These are phyloP conservation scores for Schizopygopsis pylzovi DNA, from an alignment of 2,797 vertebrate species.

Conservation along the genomic window DNA sequence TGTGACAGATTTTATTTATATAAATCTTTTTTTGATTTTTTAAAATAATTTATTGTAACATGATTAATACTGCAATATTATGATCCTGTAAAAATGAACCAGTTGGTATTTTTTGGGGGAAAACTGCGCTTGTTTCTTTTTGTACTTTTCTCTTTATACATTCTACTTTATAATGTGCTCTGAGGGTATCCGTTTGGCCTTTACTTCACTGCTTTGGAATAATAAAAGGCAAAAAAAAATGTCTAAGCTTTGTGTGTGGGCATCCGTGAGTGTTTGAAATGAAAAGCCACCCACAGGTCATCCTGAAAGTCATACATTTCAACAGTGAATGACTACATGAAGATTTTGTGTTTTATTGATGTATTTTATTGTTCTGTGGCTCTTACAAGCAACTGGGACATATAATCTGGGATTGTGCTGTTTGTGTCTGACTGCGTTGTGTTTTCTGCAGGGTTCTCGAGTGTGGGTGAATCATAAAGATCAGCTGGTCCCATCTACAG, in stretches of 20 bases:
- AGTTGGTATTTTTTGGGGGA: neutral
- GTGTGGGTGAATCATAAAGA: slow-evolving; percentile 89
- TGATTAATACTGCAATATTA: neutral
- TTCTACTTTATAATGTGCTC: neutral
- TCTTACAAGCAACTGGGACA: neutral
- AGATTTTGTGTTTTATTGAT: neutral
- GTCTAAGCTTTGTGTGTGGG: neutral
- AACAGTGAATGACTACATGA: neutral
- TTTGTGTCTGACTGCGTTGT: slow-evolving; percentile 22
- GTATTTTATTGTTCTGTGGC: neutral
- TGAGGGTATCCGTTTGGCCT: neutral
- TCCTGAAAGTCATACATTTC: neutral
- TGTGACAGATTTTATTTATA: no score
- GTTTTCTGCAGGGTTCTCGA: slow-evolving; percentile 82
- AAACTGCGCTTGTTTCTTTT: neutral
- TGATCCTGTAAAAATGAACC: neutral
- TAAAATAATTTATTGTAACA: neutral
- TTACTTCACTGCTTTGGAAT: slow-evolving; percentile 1
- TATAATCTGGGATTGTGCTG: slow-evolving; percentile 16
- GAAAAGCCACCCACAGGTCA: neutral
- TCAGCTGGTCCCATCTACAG: slow-evolving; percentile 85
- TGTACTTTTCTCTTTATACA: neutral
- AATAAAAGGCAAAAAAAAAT: neutral
- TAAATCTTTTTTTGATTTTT: neutral
- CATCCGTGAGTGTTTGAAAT: slow-evolving; percentile 1